Base-by-base conservation (phyloP, 2,113 vertebrate species). In the Sphyrna mokarran region DNA sequence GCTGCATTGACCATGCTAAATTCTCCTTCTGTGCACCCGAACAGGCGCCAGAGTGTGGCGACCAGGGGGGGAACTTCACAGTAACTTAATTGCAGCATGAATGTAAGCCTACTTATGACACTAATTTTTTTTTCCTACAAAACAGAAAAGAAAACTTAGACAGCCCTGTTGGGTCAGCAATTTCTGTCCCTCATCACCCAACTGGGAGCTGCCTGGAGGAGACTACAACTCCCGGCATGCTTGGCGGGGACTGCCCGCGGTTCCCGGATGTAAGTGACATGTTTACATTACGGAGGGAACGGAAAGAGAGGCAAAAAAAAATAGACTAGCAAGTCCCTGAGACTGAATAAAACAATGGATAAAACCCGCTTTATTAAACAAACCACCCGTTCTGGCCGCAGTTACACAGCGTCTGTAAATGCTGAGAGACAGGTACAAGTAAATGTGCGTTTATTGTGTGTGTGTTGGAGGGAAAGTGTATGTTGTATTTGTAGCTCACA, bases 211-310 rank as follows among this genome's bases (percentile, higher is more conserved):
- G 63, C 63, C 14, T 68, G 18, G 16, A 18, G 4, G n/a, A n/a
- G 26, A 94, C 91, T 94, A 11, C 91, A 94, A 94, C 16, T 94
- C 91, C 91, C 91, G 20, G 63, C 91, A 70, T 13, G 6, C 91
- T 63, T 33, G 14, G 37, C 91, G 18, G 20, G 6, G 2, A 16
- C 20, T 8, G 14, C 91, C 0, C 8, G 37, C 66, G 26, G n/a
- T 0, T 37, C 91, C 91, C 91, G 91, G 91, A 69, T 94, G 61
- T 23, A 23, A 37, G 66, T 94, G 91, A 94, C 91, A 94, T 69
- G 91, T 94, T 94, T 94, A 69, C 91, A 94, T 69, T 26, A 26
- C 20, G 91, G 69, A 94, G 91, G 33, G 61, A 40, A 37, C 37
- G 40, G n/a, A 20, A 66, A 87, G 40, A 54, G 40, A 76, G 72